Conservation (phyloP, 92 coral and sea anemone genomes). For the Ricordea florida region DNA sequence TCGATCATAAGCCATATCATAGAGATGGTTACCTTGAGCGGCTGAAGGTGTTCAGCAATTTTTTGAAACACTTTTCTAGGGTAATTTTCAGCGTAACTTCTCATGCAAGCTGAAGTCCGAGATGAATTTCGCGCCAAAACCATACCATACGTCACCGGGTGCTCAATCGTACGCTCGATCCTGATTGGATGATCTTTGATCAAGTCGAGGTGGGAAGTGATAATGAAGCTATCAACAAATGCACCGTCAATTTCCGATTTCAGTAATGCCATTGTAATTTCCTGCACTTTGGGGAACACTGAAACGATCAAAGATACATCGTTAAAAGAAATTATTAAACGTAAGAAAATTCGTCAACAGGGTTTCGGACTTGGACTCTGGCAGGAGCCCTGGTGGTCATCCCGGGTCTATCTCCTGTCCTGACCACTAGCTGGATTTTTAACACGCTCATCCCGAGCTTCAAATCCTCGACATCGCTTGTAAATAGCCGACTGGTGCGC, state of each 20-base stretch:
- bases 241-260: slow-evolving; percentile 46
- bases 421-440: too few species aligned
- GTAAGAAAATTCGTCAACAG: too few species aligned
- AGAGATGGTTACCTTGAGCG: slow-evolving; percentile 47
- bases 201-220: slow-evolving; percentile 11
- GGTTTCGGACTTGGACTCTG: too few species aligned
- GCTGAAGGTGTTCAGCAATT: slow-evolving; percentile 41
- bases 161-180: slow-evolving; percentile 53
- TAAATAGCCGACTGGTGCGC: too few species aligned
- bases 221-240: slow-evolving; percentile 54
- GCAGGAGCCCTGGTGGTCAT: too few species aligned
- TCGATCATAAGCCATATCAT: neutral
- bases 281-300: slow-evolving; percentile 43
- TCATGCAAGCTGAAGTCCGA: slow-evolving; percentile 19
- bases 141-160: slow-evolving; percentile 63
- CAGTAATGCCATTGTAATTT: slow-evolving; percentile 17
- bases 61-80: slow-evolving; percentile 53
- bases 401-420: too few species aligned
- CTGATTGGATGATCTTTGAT: slow-evolving; percentile 23
- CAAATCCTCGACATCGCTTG: too few species aligned
- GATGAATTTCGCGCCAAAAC: slow-evolving; percentile 37
- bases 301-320: neutral
- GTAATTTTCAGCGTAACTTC: slow-evolving; percentile 44
- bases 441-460: too few species aligned
- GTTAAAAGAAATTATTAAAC: neutral